phyloP scores from a whole-genome alignment of 2,888 invertebrate genomes.

The Macropis europaea region DNA sequence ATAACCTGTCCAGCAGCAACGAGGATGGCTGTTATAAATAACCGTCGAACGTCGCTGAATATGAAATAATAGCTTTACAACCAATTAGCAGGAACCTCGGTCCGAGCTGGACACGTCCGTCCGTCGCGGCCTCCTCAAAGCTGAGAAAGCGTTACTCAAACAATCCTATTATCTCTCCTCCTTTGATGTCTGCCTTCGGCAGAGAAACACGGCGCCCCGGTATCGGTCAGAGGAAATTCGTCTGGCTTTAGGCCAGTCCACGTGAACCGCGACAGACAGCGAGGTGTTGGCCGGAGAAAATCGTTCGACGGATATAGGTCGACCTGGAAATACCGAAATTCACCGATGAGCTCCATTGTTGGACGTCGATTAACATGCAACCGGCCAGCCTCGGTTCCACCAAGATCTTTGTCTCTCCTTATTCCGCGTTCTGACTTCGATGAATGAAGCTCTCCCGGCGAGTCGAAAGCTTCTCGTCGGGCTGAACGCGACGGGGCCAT shows the following conservation, averaged over 20 bases:
- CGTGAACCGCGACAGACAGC: constrained; percentile 41
- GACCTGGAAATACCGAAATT: constrained; percentile 61
- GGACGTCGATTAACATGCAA: constrained; percentile 42
- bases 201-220: constrained; percentile 1
- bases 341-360: constrained; percentile 58
- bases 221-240: constrained; percentile 30
- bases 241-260: constrained; percentile 48
- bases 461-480: neutral
- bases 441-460: neutral
- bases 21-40: neutral
- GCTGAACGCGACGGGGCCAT: neutral
- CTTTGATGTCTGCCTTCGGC: constrained; percentile 39
- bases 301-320: constrained; percentile 65
- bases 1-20: neutral
- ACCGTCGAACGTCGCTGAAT: neutral
- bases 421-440: neutral
- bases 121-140: constrained; percentile 1
- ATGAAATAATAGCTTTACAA: constrained; percentile 20
- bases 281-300: constrained; percentile 59
- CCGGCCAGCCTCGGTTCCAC: constrained; percentile 18
- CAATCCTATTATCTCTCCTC: constrained; percentile 41
- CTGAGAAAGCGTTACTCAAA: constrained; percentile 31
- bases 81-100: constrained; percentile 35
- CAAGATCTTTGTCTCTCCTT: neutral
- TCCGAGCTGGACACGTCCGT: too few relatives aligned